Evolutionary conservation across 2,113 vertebrate species (phyloP).

Genomic region (Anoura caudifer): DNA sequence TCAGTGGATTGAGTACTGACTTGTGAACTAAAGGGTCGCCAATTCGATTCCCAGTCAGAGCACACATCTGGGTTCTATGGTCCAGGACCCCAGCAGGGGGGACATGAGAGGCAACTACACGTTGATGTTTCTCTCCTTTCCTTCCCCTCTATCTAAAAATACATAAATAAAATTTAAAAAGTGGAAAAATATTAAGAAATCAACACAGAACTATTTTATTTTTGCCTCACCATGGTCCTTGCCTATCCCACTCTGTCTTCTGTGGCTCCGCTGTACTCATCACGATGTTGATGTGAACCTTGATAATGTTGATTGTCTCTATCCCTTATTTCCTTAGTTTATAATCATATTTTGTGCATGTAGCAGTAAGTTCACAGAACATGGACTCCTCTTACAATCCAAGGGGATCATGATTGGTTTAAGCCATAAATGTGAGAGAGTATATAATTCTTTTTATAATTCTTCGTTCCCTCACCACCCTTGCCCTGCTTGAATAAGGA

Average conservation of each 20-base stretch:
- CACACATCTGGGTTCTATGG: no score
- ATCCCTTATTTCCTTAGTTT: not conserved
- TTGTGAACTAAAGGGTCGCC: no score
- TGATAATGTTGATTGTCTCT: not conserved
- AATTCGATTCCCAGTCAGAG: no score
- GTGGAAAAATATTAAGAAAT: not conserved
- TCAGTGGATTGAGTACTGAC: no score
- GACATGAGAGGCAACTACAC: no score
- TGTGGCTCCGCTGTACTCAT: not conserved
- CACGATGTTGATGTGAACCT: not conserved
- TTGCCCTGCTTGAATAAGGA: not conserved
- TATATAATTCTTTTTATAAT: not conserved
- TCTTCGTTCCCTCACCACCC: not conserved
- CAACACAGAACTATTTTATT: not conserved
- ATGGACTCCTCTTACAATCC: not conserved
- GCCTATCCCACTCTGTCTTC: not conserved
- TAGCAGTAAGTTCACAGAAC: not conserved
- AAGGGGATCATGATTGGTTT: not conserved
- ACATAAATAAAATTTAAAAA: no score
- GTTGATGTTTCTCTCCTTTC: no score
- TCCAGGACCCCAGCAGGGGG: no score
- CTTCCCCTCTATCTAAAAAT: no score
- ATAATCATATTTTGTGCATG: not conserved
- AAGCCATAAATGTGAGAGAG: not conserved
- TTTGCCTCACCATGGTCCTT: not conserved